phyloP scores from a whole-genome alignment of 2,888 invertebrate genomes.

The Hypsopygia costalis region DNA sequence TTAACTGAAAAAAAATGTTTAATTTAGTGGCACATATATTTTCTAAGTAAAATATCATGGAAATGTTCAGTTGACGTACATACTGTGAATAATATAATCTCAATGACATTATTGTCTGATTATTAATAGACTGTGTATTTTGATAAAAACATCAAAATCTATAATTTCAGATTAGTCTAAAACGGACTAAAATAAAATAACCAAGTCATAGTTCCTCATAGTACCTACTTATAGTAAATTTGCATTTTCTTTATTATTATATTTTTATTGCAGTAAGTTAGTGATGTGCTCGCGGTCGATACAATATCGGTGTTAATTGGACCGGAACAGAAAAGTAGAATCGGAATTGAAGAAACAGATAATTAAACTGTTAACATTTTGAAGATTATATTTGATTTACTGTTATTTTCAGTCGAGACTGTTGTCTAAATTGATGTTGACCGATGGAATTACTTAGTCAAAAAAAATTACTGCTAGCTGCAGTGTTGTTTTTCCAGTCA shows the following conservation, averaged over 20 bases:
- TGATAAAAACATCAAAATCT: conserved; percentile 73
- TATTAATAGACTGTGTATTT: conserved; percentile 67
- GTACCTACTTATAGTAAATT: conserved; percentile 79
- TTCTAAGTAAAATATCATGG: conserved; percentile 4
- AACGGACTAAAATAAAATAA: conserved; percentile 55
- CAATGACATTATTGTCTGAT: conserved; percentile 50
- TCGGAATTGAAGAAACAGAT: not conserved
- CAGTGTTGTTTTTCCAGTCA: too few relatives aligned
- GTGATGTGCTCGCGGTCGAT: conserved; percentile 57
- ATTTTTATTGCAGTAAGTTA: conserved; percentile 73
- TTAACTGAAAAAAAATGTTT: conserved; percentile 3
- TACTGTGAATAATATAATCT: conserved; percentile 48
- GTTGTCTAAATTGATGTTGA: conserved; percentile 1
- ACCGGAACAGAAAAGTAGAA: conserved; percentile 39
- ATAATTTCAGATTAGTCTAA: conserved; percentile 44
- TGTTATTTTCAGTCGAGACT: not conserved
- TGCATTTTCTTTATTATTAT: conserved; percentile 73
- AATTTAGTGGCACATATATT: conserved; percentile 5
- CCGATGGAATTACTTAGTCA: conserved; percentile 3
- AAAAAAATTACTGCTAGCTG: not conserved
- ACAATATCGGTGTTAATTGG: conserved; percentile 11
- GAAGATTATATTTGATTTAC: conserved; percentile 2
- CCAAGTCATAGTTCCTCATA: conserved; percentile 79
- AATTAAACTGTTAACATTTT: conserved; percentile 6
- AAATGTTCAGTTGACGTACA: conserved; percentile 28